Base-by-base conservation (phyloP, 1,140 invertebrate species). In the Pseudomyrmex sp. region DNA sequence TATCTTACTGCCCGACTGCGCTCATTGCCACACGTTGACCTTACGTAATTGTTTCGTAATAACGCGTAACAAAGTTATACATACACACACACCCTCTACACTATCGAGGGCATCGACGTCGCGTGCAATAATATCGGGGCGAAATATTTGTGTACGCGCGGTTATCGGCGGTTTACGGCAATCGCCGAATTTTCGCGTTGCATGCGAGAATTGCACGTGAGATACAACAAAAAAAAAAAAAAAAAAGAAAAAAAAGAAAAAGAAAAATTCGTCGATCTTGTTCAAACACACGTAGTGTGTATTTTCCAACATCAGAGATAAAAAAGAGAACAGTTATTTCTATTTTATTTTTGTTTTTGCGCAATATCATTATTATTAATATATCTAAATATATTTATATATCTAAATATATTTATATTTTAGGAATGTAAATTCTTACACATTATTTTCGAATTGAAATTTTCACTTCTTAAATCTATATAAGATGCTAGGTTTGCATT, bases 11-110 rank as follows among this genome's bases (percentile, higher is more conserved):
- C 58, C 63, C 15, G 62, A 56, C 18, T 62, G 85, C 86, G 58
- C 85, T 87, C 86, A 88, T 73, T 84, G 80, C 54, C 86, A 88
- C 85, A 74, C 63, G n/a, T 35, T 80, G 82, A 80, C 85, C 86
- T 88, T 88, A 88, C 82, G 77, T 88, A 88, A 88, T 87, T 61
- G 58, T 88, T 88, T 80, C 61, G 82, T 87, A 88, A 88, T 82
- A 23, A 8, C 44, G 59, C 26, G 74, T 66, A 65, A 84, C 48
- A 52, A 84, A 83, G 74, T 46, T 63, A 66, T 61, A 82, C 54
- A 69, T 61, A 65, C 87, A 54, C 62, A 44, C 15, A 44, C 15
- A 15, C 18, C 5, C 35, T 35, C 0, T 35, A 2, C 8, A 74
- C 20, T 2, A 52, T 73, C 54, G 54, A 18, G 50, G n/a, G n/a